A percentile compares a stretch with the other conserved stretches of the same genome.
Conservation (phyloP, 2,113 vertebrate genomes). For the Danionella cerebrum region DNA sequence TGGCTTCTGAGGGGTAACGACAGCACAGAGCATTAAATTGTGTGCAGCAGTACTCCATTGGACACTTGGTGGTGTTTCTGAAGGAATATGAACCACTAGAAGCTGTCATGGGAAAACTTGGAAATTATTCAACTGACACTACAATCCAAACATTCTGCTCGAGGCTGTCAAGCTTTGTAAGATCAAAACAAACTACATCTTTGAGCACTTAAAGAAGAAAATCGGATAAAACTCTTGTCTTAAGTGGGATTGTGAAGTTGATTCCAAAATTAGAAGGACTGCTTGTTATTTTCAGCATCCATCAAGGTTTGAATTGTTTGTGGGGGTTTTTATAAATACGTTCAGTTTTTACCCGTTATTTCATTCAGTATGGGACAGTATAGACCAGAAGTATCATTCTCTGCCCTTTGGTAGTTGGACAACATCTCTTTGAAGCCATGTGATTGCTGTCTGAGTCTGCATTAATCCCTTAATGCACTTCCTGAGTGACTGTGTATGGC, state of each 20-base stretch:
- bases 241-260: slow-evolving; percentile 58
- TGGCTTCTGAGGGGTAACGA: not conserved
- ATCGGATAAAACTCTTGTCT: slow-evolving; percentile 35
- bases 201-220: slow-evolving; percentile 32
- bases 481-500: not conserved
- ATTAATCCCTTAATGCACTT: slow-evolving; percentile 16
- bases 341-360: slow-evolving; percentile 41
- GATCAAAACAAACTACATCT: slow-evolving; percentile 40
- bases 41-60: not conserved
- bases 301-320: slow-evolving; percentile 48
- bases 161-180: not conserved
- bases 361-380: slow-evolving; percentile 41
- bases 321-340: not conserved
- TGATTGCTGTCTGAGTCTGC: slow-evolving; percentile 17
- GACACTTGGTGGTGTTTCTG: slow-evolving; percentile 3
- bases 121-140: slow-evolving; percentile 7
- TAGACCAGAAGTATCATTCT: not conserved
- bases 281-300: slow-evolving; percentile 45
- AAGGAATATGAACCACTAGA: not conserved
- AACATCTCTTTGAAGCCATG: slow-evolving; percentile 38
- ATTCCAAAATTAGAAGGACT: slow-evolving; percentile 43
- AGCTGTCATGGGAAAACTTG: slow-evolving; percentile 14
- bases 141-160: not conserved
- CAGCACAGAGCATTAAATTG: slow-evolving; percentile 3
- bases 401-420: not conserved